A percentile compares a stretch with the other conserved stretches of the same genome.
Conservation (phyloP, 2,113 vertebrate genomes). For the Arenaria interpres region DNA sequence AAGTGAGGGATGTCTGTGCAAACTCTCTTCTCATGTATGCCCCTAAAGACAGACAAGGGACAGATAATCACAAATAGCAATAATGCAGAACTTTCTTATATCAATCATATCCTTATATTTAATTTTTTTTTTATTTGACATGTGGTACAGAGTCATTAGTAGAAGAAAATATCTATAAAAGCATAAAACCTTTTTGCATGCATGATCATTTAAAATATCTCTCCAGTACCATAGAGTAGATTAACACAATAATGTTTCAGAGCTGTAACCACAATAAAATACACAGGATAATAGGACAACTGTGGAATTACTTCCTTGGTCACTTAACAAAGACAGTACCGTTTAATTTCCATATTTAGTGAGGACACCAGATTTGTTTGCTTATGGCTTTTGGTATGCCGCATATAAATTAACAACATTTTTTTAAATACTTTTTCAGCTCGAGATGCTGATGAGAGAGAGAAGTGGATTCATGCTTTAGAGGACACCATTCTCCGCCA, state of each 20-base stretch:
- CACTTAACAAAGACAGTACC: neutral
- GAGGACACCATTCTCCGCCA: slow-evolving; percentile 98
- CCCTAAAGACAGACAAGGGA: neutral
- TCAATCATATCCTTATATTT: neutral
- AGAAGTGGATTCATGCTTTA: slow-evolving; percentile 99
- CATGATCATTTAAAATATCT: neutral
- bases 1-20: neutral
- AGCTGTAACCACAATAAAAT: neutral
- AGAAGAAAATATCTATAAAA: neutral
- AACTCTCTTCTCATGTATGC: neutral
- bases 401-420: neutral
- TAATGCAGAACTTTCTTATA: neutral
- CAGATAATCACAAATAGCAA: neutral
- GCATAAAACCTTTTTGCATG: neutral
- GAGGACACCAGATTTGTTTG: neutral
- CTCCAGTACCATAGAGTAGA: neutral
- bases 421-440: slow-evolving; percentile 77
- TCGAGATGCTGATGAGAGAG: slow-evolving; percentile 96
- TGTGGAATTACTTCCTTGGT: neutral
- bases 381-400: neutral
- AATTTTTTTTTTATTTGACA: neutral
- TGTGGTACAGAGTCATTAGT: neutral
- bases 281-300: neutral
- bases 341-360: neutral
- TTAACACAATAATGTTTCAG: neutral